These are phyloP conservation scores for Carollia perspicillata DNA, from an alignment of 2,113 vertebrate genomes.

Conservation along the genomic window DNA sequence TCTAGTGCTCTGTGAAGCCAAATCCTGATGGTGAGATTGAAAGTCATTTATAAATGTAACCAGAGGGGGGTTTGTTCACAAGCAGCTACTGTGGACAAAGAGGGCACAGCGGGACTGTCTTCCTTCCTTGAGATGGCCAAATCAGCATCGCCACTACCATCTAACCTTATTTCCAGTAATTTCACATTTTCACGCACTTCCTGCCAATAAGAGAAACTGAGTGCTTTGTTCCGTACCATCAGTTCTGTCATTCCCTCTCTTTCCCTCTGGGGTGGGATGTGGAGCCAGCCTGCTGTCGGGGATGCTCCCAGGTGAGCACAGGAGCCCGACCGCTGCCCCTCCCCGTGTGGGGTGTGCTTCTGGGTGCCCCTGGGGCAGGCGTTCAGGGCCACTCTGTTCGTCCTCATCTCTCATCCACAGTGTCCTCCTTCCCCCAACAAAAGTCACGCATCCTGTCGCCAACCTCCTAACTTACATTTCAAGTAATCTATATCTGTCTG, in stretches of 20 bases:
- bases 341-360: no score
- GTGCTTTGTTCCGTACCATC: not conserved
- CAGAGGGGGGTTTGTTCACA: not conserved
- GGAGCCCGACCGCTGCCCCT: no score
- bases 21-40: not conserved
- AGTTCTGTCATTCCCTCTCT: not conserved
- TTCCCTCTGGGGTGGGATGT: not conserved
- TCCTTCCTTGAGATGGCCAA: not conserved
- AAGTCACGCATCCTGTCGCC: not conserved
- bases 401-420: not conserved
- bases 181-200: not conserved
- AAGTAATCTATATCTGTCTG: not conserved
- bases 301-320: not conserved
- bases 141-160: not conserved
- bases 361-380: not conserved
- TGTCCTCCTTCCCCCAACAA: not conserved
- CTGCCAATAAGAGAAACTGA: not conserved
- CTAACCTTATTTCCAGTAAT: not conserved
- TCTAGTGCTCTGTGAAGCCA: not conserved
- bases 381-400: not conserved
- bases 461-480: not conserved
- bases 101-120: not conserved
- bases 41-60: not conserved
- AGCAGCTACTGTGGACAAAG: not conserved
- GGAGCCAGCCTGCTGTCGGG: not conserved